Percentiles rank a stretch among this genome's conserved stretches.
Conservation (phyloP, 92 coral and sea anemone species). For the Epizoanthus scotinus region DNA sequence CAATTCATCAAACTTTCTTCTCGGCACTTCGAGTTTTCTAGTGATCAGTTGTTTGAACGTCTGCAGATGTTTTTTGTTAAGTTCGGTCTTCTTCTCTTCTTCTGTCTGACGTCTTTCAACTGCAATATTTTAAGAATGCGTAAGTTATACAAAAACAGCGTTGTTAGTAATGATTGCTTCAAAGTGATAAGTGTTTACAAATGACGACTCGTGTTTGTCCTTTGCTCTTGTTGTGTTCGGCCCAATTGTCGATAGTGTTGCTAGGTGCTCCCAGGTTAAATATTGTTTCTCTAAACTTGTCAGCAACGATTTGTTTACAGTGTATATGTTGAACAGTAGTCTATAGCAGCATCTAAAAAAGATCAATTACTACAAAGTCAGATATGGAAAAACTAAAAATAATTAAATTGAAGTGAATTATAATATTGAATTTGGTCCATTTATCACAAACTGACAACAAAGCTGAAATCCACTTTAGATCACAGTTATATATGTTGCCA, state of each 20-base stretch:
- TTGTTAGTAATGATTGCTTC: neutral
- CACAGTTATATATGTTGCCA: too few species aligned
- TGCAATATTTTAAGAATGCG: too few species aligned
- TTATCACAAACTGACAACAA: too few species aligned
- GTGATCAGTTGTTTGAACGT: too few species aligned
- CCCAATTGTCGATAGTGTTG: slow-evolving; percentile 2
- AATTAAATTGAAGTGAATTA: neutral
- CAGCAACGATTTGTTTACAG: slow-evolving; percentile 19
- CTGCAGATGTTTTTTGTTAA: too few species aligned
- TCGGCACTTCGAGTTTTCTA: too few species aligned
- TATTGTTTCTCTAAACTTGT: neutral
- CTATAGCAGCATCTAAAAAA: neutral
- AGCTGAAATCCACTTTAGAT: too few species aligned
- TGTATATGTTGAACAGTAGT: neutral
- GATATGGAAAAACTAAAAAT: neutral
- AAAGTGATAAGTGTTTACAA: neutral
- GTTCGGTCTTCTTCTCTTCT: too few species aligned
- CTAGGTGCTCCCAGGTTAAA: neutral
- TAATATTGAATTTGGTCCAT: too few species aligned
- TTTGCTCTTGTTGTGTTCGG: neutral
- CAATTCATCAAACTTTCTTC: too few species aligned
- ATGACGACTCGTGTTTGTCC: neutral
- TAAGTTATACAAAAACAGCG: too few species aligned
- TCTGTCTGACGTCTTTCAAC: too few species aligned
- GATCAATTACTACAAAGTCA: neutral